phyloP scores from a whole-genome alignment of 2,888 invertebrate genomes.

The Dasysyrphus tricinctus region DNA sequence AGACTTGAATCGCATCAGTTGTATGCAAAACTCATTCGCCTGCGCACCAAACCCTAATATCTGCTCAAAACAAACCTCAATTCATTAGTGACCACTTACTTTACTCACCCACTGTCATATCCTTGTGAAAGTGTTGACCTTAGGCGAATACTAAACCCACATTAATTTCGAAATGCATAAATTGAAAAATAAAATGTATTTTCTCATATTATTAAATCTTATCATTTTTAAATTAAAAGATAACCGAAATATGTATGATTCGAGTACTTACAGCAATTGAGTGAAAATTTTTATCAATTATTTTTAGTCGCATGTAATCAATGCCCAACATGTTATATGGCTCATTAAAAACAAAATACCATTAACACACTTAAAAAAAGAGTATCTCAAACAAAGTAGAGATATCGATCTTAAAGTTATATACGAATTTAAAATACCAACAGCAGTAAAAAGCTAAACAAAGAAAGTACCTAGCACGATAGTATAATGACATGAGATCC shows the following conservation, averaged over 20 bases:
- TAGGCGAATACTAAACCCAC: too few relatives aligned
- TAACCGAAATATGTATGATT: not conserved
- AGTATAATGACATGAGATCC: not conserved
- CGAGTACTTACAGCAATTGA: not conserved
- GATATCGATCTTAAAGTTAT: slow-evolving; percentile 4
- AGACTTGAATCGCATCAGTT: too few relatives aligned
- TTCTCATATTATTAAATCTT: not conserved
- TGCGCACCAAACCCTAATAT: too few relatives aligned
- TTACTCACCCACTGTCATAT: too few relatives aligned
- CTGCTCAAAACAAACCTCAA: too few relatives aligned
- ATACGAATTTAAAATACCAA: not conserved
- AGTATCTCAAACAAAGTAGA: not conserved
- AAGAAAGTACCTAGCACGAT: not conserved
- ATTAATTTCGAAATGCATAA: too few relatives aligned
- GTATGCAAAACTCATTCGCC: too few relatives aligned
- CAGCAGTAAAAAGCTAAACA: slow-evolving; percentile 6
- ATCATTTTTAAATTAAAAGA: slow-evolving; percentile 21
- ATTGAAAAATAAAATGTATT: too few relatives aligned
- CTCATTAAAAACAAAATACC: slow-evolving; percentile 30
- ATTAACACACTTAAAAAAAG: slow-evolving; percentile 7
- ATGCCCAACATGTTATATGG: slow-evolving; percentile 37
- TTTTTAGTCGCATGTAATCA: slow-evolving; percentile 47
- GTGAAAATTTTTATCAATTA: slow-evolving; percentile 4
- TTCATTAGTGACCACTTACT: too few relatives aligned
- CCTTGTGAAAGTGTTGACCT: too few relatives aligned